Conservation (phyloP, 2,797 vertebrate species). For the Acrocephalus scirpaceus region DNA sequence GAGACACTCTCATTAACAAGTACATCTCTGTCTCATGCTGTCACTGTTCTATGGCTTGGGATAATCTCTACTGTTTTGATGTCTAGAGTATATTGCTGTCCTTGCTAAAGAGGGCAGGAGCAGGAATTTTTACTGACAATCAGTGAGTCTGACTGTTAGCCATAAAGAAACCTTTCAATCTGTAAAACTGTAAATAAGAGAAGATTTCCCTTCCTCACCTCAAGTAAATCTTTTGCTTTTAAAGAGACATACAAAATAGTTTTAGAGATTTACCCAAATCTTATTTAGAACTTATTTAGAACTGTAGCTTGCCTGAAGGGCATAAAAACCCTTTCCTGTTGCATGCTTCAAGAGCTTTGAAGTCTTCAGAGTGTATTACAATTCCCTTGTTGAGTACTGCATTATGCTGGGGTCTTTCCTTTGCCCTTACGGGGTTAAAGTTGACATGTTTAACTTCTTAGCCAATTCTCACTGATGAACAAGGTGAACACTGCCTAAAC, state of each 20-base stretch:
- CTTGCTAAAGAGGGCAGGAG: neutral
- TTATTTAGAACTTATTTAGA: neutral
- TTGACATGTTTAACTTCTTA: neutral
- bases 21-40: neutral
- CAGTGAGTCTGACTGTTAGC: neutral
- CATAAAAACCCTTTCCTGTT: neutral
- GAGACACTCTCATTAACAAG: neutral
- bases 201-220: neutral
- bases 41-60: slow-evolving; percentile 9
- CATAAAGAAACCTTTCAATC: slow-evolving; percentile 23
- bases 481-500: neutral
- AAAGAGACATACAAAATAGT: slow-evolving; percentile 19
- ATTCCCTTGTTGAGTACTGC: neutral
- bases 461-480: neutral
- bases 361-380: neutral
- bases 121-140: neutral
- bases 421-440: neutral
- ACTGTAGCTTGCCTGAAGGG: neutral
- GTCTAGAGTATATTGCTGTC: neutral
- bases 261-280: neutral
- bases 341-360: neutral
- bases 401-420: neutral
- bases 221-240: slow-evolving; percentile 48
- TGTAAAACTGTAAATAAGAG: neutral
- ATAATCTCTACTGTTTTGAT: slow-evolving; percentile 28